These are phyloP conservation scores for Oreochromis aureus DNA, from an alignment of 2,113 vertebrate genomes.

Conservation along the genomic window DNA sequence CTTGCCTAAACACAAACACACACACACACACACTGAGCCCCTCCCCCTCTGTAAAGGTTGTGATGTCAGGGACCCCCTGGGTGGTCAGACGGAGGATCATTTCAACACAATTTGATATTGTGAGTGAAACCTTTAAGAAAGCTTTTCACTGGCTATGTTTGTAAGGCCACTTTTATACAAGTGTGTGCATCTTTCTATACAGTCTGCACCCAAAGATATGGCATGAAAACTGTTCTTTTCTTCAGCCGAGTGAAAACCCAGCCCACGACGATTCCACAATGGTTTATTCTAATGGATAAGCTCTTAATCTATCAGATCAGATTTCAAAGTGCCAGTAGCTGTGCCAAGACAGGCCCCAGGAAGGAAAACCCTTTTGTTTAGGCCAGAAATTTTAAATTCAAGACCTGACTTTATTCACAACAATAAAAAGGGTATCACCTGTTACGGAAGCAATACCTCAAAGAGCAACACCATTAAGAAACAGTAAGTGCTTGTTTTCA, in stretches of 20 bases:
- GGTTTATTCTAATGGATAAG: slow-evolving; percentile 68
- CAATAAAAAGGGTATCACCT: background rate
- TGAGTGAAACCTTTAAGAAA: slow-evolving; percentile 45
- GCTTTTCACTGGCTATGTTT: background rate
- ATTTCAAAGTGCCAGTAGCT: slow-evolving; percentile 63
- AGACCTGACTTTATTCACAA: slow-evolving; percentile 38
- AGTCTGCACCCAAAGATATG: background rate
- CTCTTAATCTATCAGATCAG: slow-evolving; percentile 65
- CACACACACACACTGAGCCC: slow-evolving; percentile 3
- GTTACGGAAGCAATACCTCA: slow-evolving; percentile 37
- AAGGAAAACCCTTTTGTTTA: slow-evolving; percentile 56
- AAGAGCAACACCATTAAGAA: slow-evolving; percentile 36
- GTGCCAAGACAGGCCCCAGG: slow-evolving; percentile 62
- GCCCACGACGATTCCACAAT: slow-evolving; percentile 43
- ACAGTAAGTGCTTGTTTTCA: slow-evolving; percentile 50
- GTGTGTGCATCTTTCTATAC: background rate
- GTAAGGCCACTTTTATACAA: slow-evolving; percentile 5
- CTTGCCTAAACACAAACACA: slow-evolving; percentile 54
- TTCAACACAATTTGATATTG: slow-evolving; percentile 60
- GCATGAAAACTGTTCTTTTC: slow-evolving; percentile 3
- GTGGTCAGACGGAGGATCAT: slow-evolving; percentile 79
- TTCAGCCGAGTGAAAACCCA: slow-evolving; percentile 20
- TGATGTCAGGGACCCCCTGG: slow-evolving; percentile 74
- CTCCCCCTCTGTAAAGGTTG: slow-evolving; percentile 63
- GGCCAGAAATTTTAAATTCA: slow-evolving; percentile 40